A percentile compares a stretch with the other conserved stretches of the same genome.
phyloP scores from a whole-genome alignment of 2,888 invertebrate species.

The Furcula furcula region DNA sequence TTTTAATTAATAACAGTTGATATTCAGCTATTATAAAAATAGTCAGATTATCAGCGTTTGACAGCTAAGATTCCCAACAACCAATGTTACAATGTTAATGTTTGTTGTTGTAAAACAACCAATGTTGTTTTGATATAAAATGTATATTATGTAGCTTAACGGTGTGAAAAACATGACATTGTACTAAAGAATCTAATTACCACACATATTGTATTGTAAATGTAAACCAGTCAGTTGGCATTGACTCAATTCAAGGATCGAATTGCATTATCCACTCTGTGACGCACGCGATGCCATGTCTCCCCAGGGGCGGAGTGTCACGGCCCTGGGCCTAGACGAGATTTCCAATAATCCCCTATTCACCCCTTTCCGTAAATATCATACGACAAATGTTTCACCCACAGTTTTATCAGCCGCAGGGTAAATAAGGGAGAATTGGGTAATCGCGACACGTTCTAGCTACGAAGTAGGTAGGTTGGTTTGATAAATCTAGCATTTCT shows the following conservation, averaged over 20 bases:
- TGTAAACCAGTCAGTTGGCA: conserved; percentile 4
- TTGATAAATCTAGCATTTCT: background rate
- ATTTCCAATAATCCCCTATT: conserved; percentile 30
- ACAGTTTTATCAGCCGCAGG: background rate
- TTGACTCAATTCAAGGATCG: conserved; percentile 26
- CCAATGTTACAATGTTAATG: too few relatives aligned
- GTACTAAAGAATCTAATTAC: conserved; percentile 11
- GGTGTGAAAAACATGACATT: too few relatives aligned
- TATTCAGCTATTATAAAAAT: too few relatives aligned
- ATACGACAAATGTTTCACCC: background rate
- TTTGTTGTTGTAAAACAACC: too few relatives aligned
- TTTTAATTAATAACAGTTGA: too few relatives aligned
- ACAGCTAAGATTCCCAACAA: too few relatives aligned
- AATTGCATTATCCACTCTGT: conserved; percentile 22
- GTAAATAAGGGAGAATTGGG: background rate
- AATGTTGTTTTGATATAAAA: too few relatives aligned
- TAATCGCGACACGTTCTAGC: background rate
- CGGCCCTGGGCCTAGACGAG: conserved; percentile 27
- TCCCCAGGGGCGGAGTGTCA: conserved; percentile 14
- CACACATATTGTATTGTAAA: conserved; percentile 9
- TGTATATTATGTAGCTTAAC: too few relatives aligned
- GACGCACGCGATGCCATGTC: conserved; percentile 17
- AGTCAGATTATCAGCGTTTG: too few relatives aligned
- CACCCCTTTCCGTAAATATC: conserved; percentile 25
- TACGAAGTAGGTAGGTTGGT: too few relatives aligned